A percentile compares a stretch with the other conserved stretches of the same genome.
Conservation (phyloP, 2,113 vertebrate species). For the Acanthochromis polyacanthus region DNA sequence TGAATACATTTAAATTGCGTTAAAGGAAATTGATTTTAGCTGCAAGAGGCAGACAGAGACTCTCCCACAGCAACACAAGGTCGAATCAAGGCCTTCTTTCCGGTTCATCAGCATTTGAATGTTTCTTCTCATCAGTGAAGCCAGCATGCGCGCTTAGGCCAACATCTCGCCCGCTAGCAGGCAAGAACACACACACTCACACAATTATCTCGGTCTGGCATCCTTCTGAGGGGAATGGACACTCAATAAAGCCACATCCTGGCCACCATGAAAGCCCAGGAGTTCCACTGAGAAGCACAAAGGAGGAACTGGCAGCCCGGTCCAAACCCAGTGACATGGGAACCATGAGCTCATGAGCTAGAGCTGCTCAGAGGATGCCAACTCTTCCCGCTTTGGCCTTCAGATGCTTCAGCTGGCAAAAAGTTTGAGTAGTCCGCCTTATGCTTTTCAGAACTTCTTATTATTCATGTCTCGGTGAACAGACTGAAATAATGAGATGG, state of each 20-base stretch:
- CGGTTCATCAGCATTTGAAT: conserved; percentile 78
- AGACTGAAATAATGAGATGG: conserved; percentile 18
- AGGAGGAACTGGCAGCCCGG: conserved; percentile 61
- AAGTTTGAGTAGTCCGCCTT: conserved; percentile 31
- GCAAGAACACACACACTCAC: conserved; percentile 40
- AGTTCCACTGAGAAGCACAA: conserved; percentile 69
- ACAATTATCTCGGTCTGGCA: conserved; percentile 60
- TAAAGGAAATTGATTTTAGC: conserved; percentile 1
- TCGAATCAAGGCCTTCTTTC: conserved; percentile 49
- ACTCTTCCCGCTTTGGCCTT: conserved; percentile 39
- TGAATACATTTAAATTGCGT: background rate
- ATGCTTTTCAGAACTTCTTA: conserved; percentile 43
- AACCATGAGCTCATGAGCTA: conserved; percentile 68
- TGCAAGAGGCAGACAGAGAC: conserved; percentile 8
- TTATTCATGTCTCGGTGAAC: conserved; percentile 35
- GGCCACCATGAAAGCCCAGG: conserved; percentile 67
- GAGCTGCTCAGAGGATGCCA: conserved; percentile 58
- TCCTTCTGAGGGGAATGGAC: conserved; percentile 64
- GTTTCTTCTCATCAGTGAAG: conserved; percentile 62
- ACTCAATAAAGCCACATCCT: conserved; percentile 77
- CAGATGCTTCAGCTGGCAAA: conserved; percentile 35
- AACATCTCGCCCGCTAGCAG: conserved; percentile 12
- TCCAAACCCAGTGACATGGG: conserved; percentile 62
- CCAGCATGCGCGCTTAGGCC: conserved; percentile 55
- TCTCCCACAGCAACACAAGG: conserved; percentile 28